Base-by-base conservation (phyloP, 2,888 invertebrate species). In the Diaprepes abbreviatus region DNA sequence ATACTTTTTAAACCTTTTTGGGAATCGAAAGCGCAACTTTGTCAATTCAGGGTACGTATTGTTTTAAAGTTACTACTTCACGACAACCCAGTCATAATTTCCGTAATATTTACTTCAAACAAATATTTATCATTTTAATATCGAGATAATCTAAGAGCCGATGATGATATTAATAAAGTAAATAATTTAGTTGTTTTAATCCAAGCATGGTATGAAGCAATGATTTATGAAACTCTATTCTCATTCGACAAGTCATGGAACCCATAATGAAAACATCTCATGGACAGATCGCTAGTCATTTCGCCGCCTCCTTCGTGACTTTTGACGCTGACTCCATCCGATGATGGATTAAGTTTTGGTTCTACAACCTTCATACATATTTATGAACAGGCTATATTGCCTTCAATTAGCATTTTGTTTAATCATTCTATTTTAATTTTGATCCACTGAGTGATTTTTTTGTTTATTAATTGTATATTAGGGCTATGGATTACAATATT, bases 261-360 rank as follows among this genome's bases (percentile, higher is more conserved):
- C 83, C 83, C 82, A 83, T 84, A 83, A 84, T 84, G 83, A 83
- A 84, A 84, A 84, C 83, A 84, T 84, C 84, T 83, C 81, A 81
- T 80, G 80, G 83, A 83, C 83, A 83, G 83, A 83, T 84, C 83
- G 84, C 84, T 83, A 84, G 84, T 84, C 83, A 84, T 81, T 84
- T 83, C 83, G 82, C 84, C 84, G 84, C 84, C 84, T 83, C 78
- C 80, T 83, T 83, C 83, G 84, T 84, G 83, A 84, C 84, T 84
- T 84, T 84, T 84, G 82, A 84, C 84, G 84, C 84, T 83, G 82
- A 82, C 82, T 78, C 79, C 74, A 74, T 76, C 73, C 78, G 81
- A 83, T 83, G 83, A 83, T 83, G 83, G 81, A 83, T 82, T 80
- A 79, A 76, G 76, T 75, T 73, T 74, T 75, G 75, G 73, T 74